Base-by-base conservation (phyloP, 1,140 invertebrate species). In the Pantala flavescens region DNA sequence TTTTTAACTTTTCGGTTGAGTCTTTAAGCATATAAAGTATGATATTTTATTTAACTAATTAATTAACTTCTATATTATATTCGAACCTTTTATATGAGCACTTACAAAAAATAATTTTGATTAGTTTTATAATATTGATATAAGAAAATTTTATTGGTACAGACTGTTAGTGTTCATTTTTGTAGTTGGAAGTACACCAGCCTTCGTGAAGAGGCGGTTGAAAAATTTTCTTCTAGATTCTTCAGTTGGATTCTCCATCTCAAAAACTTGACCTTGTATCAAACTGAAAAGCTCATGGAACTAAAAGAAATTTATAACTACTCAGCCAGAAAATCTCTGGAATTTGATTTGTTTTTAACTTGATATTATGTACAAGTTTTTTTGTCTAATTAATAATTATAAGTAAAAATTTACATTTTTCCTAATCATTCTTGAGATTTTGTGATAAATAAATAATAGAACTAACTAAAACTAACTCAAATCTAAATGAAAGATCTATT, bases 261-360 rank as follows among this genome's bases (percentile, higher is more conserved):
- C 79, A 23, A 80, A 78, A 3, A 83, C 77, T 77, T 84, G 82
- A 7, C 79, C 80, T 71, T 80, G 82, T 77, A 81, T 78, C 42
- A 81, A 74, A 36, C 82, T 79, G 73, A 80, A 84, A 23, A 83
- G 75, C 70, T 76, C 42, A 24, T 73, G 49, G n/a, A 76, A 19
- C 75, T 76, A 71, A 43, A 71, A 42, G 21, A 76, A 3, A 23
- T 71, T 71, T 2, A 16, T 7, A 23, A 19, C 2, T 5, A 63
- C 49, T 7, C 14, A 7, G 2, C 49, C 21, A 5, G 9, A 36
- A 36, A 36, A 36, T 36, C 28, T 5, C 28, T 36, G 28, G 12
- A 63, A 63, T 63, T 7, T 63, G 2, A 63, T 7, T 19, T 63
- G 2, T 3, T 63, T 7, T 63, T 63, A 49, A 10, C 43, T 12